Evolutionary conservation across 1,140 invertebrate species (phyloP).

Genomic region (Centruroides sculpturatus): DNA sequence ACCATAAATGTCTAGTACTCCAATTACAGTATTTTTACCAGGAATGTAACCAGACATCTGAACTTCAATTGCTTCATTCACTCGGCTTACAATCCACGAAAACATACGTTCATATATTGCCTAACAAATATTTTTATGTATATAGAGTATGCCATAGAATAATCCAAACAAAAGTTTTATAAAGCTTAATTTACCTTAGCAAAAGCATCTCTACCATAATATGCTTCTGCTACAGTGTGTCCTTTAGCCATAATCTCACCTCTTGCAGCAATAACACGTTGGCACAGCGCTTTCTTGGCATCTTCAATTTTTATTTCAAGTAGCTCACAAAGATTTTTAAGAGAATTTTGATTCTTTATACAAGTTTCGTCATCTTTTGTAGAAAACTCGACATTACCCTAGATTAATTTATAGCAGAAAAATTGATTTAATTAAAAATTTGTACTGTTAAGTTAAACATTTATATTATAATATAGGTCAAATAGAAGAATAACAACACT

Average conservation of each 20-base stretch:
- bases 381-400: slow-evolving; percentile 13
- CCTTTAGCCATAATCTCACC: slow-evolving; percentile 88
- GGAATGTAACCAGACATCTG: slow-evolving; percentile 5
- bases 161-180: neutral
- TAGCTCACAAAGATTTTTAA: slow-evolving; percentile 48
- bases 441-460: no score
- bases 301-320: slow-evolving; percentile 55
- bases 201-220: slow-evolving; percentile 82
- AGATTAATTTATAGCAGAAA: no score
- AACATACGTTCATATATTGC: slow-evolving; percentile 62
- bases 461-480: no score
- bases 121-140: slow-evolving; percentile 24
- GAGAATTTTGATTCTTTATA: slow-evolving; percentile 42
- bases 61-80: slow-evolving; percentile 57
- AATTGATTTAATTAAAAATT: no score
- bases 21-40: slow-evolving; percentile 64
- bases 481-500: no score
- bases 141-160: neutral
- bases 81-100: slow-evolving; percentile 56
- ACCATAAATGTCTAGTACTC: slow-evolving; percentile 92
- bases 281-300: slow-evolving; percentile 59
- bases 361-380: slow-evolving; percentile 33
- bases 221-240: slow-evolving; percentile 66
- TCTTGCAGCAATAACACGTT: slow-evolving; percentile 77
- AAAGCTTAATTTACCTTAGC: slow-evolving; percentile 50